Conservation (phyloP, 2,888 invertebrate species). For the Caenorhabditis zanzibari region DNA sequence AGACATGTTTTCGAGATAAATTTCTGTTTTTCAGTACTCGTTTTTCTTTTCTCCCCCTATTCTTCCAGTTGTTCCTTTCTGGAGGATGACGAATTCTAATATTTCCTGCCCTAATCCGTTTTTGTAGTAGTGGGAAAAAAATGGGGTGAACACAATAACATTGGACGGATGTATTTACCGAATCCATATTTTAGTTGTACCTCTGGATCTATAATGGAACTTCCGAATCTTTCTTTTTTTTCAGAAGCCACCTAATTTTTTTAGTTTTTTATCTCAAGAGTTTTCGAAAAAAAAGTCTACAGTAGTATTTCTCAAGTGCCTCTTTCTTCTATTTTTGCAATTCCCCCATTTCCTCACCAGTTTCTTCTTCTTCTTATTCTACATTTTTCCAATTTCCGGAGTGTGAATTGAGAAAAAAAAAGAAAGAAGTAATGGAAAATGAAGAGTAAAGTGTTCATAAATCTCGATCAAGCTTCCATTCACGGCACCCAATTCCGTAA, state of each 20-base stretch:
- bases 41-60: constrained; percentile 11
- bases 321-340: constrained; percentile 20
- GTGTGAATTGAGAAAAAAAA: constrained; percentile 30
- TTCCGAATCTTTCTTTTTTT: background rate
- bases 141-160: constrained; percentile 23
- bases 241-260: background rate
- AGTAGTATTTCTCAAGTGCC: constrained; percentile 59
- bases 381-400: constrained; percentile 40
- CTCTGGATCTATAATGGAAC: background rate
- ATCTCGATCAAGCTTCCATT: constrained; percentile 40
- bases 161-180: background rate
- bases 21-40: constrained; percentile 35
- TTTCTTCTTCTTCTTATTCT: constrained; percentile 4
- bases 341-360: constrained; percentile 16
- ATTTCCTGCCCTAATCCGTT: constrained; percentile 49
- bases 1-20: constrained; percentile 30
- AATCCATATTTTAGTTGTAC: too few relatives aligned
- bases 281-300: constrained; percentile 2
- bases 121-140: constrained; percentile 11
- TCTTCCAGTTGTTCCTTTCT: constrained; percentile 10
- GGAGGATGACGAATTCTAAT: constrained; percentile 37
- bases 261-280: constrained; percentile 25
- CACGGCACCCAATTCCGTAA: constrained; percentile 12
- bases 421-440: background rate
- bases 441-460: constrained; percentile 42